Base-by-base conservation (phyloP, 30 jellyfish, hydroid and myxozoan genomes). In the Cassiopea andromeda region DNA sequence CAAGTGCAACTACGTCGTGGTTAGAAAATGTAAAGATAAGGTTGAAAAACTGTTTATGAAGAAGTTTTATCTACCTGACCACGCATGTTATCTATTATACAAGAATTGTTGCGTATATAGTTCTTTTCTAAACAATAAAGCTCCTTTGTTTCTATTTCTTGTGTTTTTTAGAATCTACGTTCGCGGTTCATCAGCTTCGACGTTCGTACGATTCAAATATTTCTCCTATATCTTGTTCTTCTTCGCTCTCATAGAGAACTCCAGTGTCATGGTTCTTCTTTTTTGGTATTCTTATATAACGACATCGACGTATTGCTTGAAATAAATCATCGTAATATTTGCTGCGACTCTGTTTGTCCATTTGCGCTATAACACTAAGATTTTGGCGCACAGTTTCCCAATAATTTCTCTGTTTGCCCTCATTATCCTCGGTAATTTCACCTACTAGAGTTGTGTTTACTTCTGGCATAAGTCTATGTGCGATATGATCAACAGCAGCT, bases 251-350 rank as follows among this genome's bases (percentile, higher is more conserved):
- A 43, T 87, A 66, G 73, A 59, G 45, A 1, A 68, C 13, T 0
- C 87, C 94, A 44, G 82, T 48, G 44, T 69, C 61, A 43, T 73
- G 69, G 44, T 74, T 85, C 73, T 73, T 64, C 75, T 64, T 50
- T 46, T 69, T 87, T 61, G 94, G 97, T 67, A 80, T 92, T 57
- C 97, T 60, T 6, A 92, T 92, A 75, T 92, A 92, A 38, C 97
- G 88, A 76, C 97, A 92, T 13, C 80, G 18, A 54, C 93, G 89
- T 18, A 92, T 92, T 57, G 85, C 97, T 16, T 80, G 78, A 54
- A 77, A 92, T 14, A 92, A 68, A 48, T 80, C 64, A 7, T 85
- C 93, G 38, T 70, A 80, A n/a, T 91, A 83, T 59, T 82, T 85
- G 38, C 84, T 68, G 47, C 81, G 92, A 43, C 71, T 44, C 84